Base-by-base conservation (phyloP, 2,888 invertebrate species). In the Eupithecia tripunctaria region DNA sequence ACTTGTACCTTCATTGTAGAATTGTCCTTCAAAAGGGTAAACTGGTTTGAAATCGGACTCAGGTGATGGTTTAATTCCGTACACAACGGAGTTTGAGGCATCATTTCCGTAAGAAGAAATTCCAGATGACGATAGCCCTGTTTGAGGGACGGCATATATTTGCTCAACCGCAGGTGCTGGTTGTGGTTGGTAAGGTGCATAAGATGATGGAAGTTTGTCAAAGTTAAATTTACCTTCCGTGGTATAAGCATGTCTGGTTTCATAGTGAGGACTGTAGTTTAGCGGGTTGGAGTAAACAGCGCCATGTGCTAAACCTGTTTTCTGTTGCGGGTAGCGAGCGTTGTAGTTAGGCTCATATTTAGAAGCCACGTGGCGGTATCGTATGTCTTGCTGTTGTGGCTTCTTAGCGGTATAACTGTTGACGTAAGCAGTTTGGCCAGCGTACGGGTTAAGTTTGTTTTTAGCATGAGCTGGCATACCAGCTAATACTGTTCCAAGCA, bases 401-500 rank as follows among this genome's bases (percentile, higher is more conserved):
- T 93, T 93, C 77, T 93, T 93, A 0, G 85, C 84, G 67, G 91
- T 87, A 78, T 92, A 94, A 78, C 93, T 86, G 63, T 90, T 91
- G 4, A 89, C 79, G 72, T 92, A 86, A 63, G 90, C 84, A 70
- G 92, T 92, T 88, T 94, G 94, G 32, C 87, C 91, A 63, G 91
- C 90, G 75, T 94, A 93, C 7, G 94, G 94, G 60, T 95, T 95
- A 0, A 94, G 81, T 76, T 95, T 87, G 77, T 93, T 88, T 79
- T 95, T 88, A 12, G 94, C 86, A 69, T 95, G 93, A 32, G 91
- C 89, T 14, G 95, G 96, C 96, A 96, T 96, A 32, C 97, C 97
- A 68, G 97, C 96, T 69, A 97, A 93, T 0, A 97, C 96, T 82
- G 97, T 96, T 18, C 96, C 96, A 41, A 97, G 95, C 83, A 97